These are phyloP conservation scores for Muscicapa adusta DNA, from an alignment of 2,113 vertebrate species.

Conservation along the genomic window DNA sequence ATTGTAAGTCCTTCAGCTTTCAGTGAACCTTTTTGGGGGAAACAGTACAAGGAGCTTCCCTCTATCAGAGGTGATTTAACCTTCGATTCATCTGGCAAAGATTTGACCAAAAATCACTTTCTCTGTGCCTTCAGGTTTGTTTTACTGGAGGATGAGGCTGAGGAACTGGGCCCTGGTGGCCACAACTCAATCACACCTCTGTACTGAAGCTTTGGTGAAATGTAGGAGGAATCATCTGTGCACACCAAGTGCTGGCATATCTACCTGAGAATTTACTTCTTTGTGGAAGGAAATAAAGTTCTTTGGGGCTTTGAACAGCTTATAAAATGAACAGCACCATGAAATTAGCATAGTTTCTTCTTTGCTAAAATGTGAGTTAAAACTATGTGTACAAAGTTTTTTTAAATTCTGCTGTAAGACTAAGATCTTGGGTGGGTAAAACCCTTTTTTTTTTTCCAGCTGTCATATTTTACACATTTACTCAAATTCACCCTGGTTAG, in stretches of 20 bases:
- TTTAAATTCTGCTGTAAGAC: not conserved
- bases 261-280: not conserved
- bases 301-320: not conserved
- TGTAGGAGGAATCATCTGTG: accelerated
- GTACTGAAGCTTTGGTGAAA: not conserved
- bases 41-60: not conserved
- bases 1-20: not conserved
- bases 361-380: not conserved
- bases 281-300: not conserved
- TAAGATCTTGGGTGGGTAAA: not conserved
- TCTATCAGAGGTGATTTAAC: not conserved
- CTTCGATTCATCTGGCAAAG: not conserved
- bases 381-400: accelerated
- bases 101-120: not conserved
- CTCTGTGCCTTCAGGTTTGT: not conserved
- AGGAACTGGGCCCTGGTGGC: not conserved
- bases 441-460: not conserved
- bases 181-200: accelerated
- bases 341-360: not conserved
- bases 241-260: not conserved
- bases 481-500: not conserved
- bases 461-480: not conserved
- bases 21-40: not conserved
- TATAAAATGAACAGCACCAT: not conserved
- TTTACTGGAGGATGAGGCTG: not conserved